Evolutionary conservation across 1,140 invertebrate genomes (phyloP), one percentile per base, ranked within the genome.

Genomic region (Homarus americanus): DNA sequence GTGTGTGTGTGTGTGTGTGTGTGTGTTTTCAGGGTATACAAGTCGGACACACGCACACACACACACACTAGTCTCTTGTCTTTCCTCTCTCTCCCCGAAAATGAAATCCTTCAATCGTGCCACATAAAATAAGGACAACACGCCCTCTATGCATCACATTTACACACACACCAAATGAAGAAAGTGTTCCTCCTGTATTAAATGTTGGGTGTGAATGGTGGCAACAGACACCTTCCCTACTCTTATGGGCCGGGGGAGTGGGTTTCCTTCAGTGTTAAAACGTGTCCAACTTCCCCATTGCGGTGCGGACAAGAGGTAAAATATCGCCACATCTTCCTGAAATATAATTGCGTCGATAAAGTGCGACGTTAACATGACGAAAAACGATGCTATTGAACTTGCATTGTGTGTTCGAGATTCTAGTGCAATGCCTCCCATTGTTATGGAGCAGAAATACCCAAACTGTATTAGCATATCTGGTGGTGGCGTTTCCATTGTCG

Each of bases 311-410:
- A 49, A 82, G 41, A 76, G 20, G 80, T 58, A 40, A 90, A 90
- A 90, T 84, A 72, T 76, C 78, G 44, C 41, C 72, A 32, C 49
- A 15, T 41, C 4, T 72, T 83, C 88, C 69, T 78, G 66, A 83
- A 90, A 83, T 90, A 90, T 90, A 90, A 90, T 90, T 90, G 88
- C 88, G 73, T 83, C 88, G 73, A 90, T 90, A 90, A 90, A 90
- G 79, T 76, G 72, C 88, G 88, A 90, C 88, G 88, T 90, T 90
- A 90, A 83, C 80, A 53, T 90, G 88, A 58, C 80, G 88, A 90
- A 90, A 90, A 90, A 83, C 79, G 88, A 90, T 78, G 79, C 80
- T 83, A 90, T 90, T 90, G 88, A 90, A 90, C 88, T 90, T 90
- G 88, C 88, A 90, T 90, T 90, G 88, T 90, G 88, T 83, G 73